Conservation (phyloP, 2,113 vertebrate species). For the Opisthocomus hoazin region DNA sequence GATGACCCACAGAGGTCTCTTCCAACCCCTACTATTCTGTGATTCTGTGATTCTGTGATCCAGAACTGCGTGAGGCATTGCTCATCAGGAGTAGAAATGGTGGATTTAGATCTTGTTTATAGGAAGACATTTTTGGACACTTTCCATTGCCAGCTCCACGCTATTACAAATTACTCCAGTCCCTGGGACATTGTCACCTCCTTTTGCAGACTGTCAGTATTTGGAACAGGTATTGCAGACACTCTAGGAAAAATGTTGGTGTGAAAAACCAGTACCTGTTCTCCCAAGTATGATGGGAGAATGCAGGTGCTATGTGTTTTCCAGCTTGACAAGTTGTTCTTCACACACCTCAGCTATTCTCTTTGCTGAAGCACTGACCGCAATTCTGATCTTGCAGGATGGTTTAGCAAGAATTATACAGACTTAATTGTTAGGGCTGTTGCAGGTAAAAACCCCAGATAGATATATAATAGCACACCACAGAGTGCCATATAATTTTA, state of each 20-base stretch:
- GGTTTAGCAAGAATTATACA: background rate
- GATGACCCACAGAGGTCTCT: no score
- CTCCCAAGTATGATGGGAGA: background rate
- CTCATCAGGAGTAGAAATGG: background rate
- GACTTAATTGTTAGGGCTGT: background rate
- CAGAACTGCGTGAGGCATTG: background rate
- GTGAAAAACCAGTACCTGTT: background rate
- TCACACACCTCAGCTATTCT: background rate
- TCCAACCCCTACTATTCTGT: no score
- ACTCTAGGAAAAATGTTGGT: background rate
- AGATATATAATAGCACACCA: background rate
- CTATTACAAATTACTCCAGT: background rate
- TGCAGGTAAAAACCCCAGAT: background rate
- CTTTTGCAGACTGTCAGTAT: background rate
- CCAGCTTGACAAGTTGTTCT: background rate
- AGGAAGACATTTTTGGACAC: background rate
- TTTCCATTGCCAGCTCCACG: background rate
- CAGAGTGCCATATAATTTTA: slow-evolving; percentile 9
- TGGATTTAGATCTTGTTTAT: background rate
- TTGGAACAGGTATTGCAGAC: background rate
- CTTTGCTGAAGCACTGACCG: background rate
- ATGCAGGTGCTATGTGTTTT: background rate
- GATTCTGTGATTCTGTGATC: no score
- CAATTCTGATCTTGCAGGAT: background rate
- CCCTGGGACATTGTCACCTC: background rate